Conservation (phyloP, 2,888 invertebrate genomes). For the Caenorhabditis panamensis region DNA sequence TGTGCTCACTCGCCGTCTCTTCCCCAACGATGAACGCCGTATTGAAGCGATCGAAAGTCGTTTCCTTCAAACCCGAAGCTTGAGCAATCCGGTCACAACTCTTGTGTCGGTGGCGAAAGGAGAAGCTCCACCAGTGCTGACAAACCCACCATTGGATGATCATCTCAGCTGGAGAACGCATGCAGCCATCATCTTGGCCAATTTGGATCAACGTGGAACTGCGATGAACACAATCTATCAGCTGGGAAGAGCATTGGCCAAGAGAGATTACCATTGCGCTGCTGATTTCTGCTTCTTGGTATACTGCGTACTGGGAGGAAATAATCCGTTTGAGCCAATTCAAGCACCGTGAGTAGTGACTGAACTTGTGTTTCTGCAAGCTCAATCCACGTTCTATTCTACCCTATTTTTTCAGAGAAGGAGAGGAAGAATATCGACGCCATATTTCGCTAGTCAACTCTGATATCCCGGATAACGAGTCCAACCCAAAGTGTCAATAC, state of each 20-base stretch:
- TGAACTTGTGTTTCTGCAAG: not conserved
- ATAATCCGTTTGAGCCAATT: constrained; percentile 68
- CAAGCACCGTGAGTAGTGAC: constrained; percentile 36
- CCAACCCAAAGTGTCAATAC: constrained; percentile 40
- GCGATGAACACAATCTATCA: constrained; percentile 76
- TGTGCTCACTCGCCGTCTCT: constrained; percentile 73
- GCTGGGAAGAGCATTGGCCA: constrained; percentile 75
- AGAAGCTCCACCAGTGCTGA: constrained; percentile 74
- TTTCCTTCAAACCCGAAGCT: constrained; percentile 72
- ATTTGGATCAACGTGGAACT: constrained; percentile 57
- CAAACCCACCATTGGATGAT: constrained; percentile 81
- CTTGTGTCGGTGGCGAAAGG: constrained; percentile 76
- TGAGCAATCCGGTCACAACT: constrained; percentile 76
- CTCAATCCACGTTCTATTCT: not conserved
- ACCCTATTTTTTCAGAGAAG: constrained; percentile 64
- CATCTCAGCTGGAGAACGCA: constrained; percentile 94
- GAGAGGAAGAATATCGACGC: constrained; percentile 65
- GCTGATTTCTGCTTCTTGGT: constrained; percentile 97
- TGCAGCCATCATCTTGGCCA: constrained; percentile 91
- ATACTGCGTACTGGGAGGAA: constrained; percentile 84
- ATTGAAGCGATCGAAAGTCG: constrained; percentile 72
- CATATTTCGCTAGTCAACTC: constrained; percentile 77
- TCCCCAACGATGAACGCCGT: constrained; percentile 65
- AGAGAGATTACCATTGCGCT: constrained; percentile 89
- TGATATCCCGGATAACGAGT: constrained; percentile 77